These are phyloP conservation scores for Gastrophysa polygoni DNA, from an alignment of 2,888 invertebrate genomes.

Conservation along the genomic window DNA sequence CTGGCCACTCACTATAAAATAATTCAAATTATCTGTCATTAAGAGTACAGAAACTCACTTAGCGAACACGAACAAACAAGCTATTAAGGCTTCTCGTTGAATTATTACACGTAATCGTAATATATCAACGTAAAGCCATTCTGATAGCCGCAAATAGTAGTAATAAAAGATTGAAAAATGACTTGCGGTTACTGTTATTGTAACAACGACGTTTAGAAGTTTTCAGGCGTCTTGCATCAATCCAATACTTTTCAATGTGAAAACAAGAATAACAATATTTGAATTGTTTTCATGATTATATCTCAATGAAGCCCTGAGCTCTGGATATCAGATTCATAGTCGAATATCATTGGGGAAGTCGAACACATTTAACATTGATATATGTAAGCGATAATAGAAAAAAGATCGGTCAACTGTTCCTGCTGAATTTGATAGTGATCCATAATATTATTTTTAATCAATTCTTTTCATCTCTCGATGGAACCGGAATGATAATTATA, in stretches of 20 bases:
- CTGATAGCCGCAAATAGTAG: neutral
- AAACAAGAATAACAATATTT: no score
- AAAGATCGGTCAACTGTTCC: no score
- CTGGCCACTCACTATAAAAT: conserved; percentile 12
- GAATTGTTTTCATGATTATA: no score
- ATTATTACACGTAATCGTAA: conserved; percentile 14
- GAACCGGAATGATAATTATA: no score
- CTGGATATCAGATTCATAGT: no score
- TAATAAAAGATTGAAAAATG: conserved; percentile 1
- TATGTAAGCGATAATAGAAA: no score
- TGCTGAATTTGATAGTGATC: no score
- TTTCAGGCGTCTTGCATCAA: neutral
- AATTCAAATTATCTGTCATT: conserved; percentile 19
- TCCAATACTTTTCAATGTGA: neutral
- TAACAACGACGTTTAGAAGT: neutral
- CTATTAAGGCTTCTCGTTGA: conserved; percentile 24
- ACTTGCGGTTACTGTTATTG: neutral
- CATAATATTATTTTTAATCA: no score
- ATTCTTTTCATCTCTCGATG: no score
- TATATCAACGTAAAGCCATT: conserved; percentile 13
- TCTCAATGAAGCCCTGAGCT: no score
- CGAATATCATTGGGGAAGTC: no score
- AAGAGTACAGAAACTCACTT: conserved; percentile 22
- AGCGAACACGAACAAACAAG: conserved; percentile 21
- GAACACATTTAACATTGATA: no score